Evolutionary conservation across 2,797 vertebrate genomes (phyloP), one percentile per base, ranked within the genome.

Genomic region (Melanotaenia trifasciata): DNA sequence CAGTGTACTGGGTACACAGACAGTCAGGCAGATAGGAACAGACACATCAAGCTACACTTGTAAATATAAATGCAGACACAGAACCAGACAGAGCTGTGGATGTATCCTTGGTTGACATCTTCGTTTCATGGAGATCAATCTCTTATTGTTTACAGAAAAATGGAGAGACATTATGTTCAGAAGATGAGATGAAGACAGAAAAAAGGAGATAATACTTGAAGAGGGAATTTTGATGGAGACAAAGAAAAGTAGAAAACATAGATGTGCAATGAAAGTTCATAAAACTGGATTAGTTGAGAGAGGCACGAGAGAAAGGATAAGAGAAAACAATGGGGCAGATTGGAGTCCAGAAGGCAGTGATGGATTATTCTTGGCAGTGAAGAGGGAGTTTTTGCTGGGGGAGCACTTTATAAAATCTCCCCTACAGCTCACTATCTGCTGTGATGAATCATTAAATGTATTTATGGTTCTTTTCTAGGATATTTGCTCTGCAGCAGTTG

Each of bases 1-100:
- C 8, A 1, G 43, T 68, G 64, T 62, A 64, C 22, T 70, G 85
- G 81, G 90, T 73, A 83, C 70, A 82, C 78, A 90, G 85, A 87
- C 85, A 63, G 78, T 33, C 86, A 87, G 84, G 43, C 87, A 90
- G 83, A 85, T 87, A 85, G 89, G 72, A 71, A 56, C 24, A 58
- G 59, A 57, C 65, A 47, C 22, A 45, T 33, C 64, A 67, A 70
- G 40, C 85, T 60, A 67, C 50, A 78, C 26, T 68, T 43, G 58
- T 32, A 47, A 72, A 82, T 64, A 76, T 64, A 70, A 64, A 83
- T 51, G 51, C 62, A 85, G 75, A 76, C 76, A 35, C 5, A 35
- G 67, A 75, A 66, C 58, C 72, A 88, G 77, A 81, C 75, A 71
- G 59, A 53, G 58, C 16, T 54, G 28, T 7, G 11, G 22, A 5